Evolutionary conservation across 2,888 invertebrate species (phyloP).

Genomic region (Sicus ferrugineus): DNA sequence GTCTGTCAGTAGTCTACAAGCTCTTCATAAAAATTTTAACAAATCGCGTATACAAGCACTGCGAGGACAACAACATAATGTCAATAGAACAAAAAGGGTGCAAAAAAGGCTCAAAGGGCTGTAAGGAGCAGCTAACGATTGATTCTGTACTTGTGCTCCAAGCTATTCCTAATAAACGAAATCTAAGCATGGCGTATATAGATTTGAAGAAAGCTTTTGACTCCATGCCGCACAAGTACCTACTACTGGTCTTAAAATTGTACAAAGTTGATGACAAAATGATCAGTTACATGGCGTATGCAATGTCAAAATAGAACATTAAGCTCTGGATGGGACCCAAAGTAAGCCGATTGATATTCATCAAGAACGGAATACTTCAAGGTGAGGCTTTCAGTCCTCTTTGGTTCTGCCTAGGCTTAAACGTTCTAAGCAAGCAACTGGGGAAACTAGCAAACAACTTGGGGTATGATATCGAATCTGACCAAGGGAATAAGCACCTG

Average conservation of each 20-base stretch:
- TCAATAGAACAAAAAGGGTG: constrained; percentile 17
- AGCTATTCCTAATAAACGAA: background rate
- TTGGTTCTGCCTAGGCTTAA: constrained; percentile 19
- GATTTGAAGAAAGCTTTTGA: constrained; percentile 18
- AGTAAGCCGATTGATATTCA: background rate
- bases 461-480: background rate
- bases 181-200: constrained; percentile 14
- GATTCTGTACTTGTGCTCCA: background rate
- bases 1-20: background rate
- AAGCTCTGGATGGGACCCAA: background rate
- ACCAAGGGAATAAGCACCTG: background rate
- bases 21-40: constrained; percentile 4
- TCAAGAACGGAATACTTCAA: constrained; percentile 18
- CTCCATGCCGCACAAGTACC: constrained; percentile 13
- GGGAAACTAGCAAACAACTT: constrained; percentile 1
- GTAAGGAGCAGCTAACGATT: constrained; percentile 16
- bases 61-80: background rate
- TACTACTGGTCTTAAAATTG: background rate
- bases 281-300: background rate
- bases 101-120: background rate
- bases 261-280: constrained; percentile 2
- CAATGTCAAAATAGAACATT: constrained; percentile 1
- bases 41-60: background rate
- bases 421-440: constrained; percentile 8
- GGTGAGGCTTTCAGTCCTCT: constrained; percentile 15